A percentile compares a stretch with the other conserved stretches of the same genome.
These are phyloP conservation scores for Fabriciana adippe DNA, from an alignment of 2,888 invertebrate genomes.

Conservation along the genomic window DNA sequence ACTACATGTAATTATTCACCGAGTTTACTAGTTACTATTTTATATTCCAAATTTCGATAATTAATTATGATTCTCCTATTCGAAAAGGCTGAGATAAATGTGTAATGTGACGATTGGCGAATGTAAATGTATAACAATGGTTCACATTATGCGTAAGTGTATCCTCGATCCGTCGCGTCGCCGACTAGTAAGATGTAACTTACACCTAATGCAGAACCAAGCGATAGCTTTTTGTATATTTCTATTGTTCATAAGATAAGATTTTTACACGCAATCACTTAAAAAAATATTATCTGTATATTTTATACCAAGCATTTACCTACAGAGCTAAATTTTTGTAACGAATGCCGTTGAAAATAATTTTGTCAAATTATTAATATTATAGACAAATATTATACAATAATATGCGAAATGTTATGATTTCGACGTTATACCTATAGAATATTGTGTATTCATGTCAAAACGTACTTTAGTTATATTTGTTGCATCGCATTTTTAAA, in stretches of 20 bases:
- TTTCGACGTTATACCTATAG: constrained; percentile 30
- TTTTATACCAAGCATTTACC: constrained; percentile 66
- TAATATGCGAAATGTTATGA: constrained; percentile 23
- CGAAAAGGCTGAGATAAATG: constrained; percentile 80
- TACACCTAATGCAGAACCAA: constrained; percentile 67
- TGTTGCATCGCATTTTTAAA: background rate
- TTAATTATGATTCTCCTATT: constrained; percentile 78
- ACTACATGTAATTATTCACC: constrained; percentile 68
- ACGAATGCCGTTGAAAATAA: constrained; percentile 39
- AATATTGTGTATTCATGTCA: background rate
- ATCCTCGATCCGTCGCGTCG: constrained; percentile 43
- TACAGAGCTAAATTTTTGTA: constrained; percentile 52
- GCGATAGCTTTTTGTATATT: constrained; percentile 78
- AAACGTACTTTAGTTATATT: background rate
- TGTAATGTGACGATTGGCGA: constrained; percentile 75
- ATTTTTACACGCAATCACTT: constrained; percentile 71
- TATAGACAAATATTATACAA: constrained; percentile 30
- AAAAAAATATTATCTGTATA: constrained; percentile 67
- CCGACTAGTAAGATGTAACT: constrained; percentile 48
- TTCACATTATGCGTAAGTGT: constrained; percentile 57
- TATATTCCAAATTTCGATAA: constrained; percentile 69
- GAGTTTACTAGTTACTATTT: constrained; percentile 76
- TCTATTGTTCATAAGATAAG: constrained; percentile 71
- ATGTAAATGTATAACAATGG: constrained; percentile 57
- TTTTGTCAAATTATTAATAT: constrained; percentile 40